Conservation (phyloP, 2,113 vertebrate species). For the Otus sunia region DNA sequence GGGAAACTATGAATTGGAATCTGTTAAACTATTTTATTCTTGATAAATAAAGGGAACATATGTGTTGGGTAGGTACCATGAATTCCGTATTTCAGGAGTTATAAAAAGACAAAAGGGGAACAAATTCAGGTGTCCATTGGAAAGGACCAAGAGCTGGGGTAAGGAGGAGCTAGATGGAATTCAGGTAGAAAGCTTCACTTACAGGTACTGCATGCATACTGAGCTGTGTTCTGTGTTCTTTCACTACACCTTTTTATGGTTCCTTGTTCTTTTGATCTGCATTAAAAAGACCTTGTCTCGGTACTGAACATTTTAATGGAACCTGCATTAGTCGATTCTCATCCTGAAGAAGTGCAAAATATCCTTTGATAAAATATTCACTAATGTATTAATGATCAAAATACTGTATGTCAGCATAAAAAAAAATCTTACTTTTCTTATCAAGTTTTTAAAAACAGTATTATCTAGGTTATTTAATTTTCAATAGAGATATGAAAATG, state of each 20-base stretch:
- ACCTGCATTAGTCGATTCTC: conserved; percentile 3
- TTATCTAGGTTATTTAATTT: conserved; percentile 24
- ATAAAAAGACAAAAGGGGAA: background rate
- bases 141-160: background rate
- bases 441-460: background rate
- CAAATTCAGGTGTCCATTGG: background rate
- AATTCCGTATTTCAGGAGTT: background rate
- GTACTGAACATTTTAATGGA: conserved; percentile 25
- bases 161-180: background rate
- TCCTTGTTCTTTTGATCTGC: conserved; percentile 57
- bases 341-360: conserved; percentile 2
- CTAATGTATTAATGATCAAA: conserved; percentile 55
- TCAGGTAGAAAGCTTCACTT: background rate
- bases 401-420: background rate
- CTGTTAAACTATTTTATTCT: background rate
- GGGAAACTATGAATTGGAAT: background rate
- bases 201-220: background rate
- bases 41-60: background rate
- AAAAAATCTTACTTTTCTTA: background rate
- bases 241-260: background rate
- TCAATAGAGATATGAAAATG: conserved; percentile 12
- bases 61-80: background rate
- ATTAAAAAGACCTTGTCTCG: background rate
- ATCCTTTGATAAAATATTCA: conserved; percentile 61
- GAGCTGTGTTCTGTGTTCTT: background rate